Base-by-base conservation (phyloP, 2,888 invertebrate species). In the Eristalis arbustorum region DNA sequence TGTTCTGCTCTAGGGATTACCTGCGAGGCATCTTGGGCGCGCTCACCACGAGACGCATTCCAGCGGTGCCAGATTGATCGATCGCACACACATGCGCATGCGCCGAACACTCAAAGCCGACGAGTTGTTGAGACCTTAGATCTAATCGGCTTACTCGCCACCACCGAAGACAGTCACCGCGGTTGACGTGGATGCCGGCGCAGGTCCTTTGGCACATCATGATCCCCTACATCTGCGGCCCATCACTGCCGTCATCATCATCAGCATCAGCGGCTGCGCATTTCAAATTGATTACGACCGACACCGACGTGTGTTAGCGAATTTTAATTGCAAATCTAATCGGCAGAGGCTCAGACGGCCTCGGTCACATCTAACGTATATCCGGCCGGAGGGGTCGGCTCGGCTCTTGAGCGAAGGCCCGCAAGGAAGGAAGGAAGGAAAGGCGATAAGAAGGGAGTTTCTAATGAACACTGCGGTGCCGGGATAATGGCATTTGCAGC, bases 291-390 rank as follows among this genome's bases (percentile, higher is more conserved):
- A 76, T 80, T 80, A 75, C 56, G 37, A 22, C 18, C 63, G 31
- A 23, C 77, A 74, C 34, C 37, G 56, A 34, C 22, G 63, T 78
- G 82, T 71, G 64, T 66, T 78, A 13, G 74, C 69, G 8, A 82
- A 71, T 85, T 85, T 85, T 81, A 85, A 85, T 85, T 81, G 77
- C 85, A 82, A 82, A 78, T 85, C 73, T 74, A 81, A 85, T 85
- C 75, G 81, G 75, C 72, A 42, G 57, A 34, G 22, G 10, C 68
- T 69, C 73, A 62, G 71, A 72, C 72, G 57, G 72, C 59, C 68
- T 49, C 18, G 49, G 49, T 49, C 49, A 10, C 18, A 84, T 80
- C 79, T 79, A 79, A 75, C 72, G 59, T 59, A 71, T 34, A 56
- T 49, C 18, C 31, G 34, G 34, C 14, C 67, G 40, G 68, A 49